Evolutionary conservation across 2,888 invertebrate genomes (phyloP).

Genomic region (Hyppa rectilinea): DNA sequence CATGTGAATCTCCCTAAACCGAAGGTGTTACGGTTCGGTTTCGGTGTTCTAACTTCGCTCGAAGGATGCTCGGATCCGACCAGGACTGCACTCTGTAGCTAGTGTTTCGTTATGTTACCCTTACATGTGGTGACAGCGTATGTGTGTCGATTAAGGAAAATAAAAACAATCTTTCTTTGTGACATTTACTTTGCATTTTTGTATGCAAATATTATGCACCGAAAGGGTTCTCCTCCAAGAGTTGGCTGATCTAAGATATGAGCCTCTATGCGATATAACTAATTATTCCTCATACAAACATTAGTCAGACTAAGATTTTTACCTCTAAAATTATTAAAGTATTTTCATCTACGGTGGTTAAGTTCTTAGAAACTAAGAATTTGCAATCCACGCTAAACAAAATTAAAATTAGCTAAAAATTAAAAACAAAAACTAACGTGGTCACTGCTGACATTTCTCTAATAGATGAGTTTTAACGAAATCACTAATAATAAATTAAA

Average conservation of each 20-base stretch:
- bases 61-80: slow-evolving; percentile 30
- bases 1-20: slow-evolving; percentile 12
- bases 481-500: too few relatives aligned
- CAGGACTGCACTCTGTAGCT: slow-evolving; percentile 18
- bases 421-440: not conserved
- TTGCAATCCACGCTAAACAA: not conserved
- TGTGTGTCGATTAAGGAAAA: slow-evolving; percentile 43
- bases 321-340: not conserved
- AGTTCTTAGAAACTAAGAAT: not conserved
- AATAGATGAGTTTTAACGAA: not conserved
- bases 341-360: not conserved
- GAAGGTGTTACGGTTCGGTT: slow-evolving; percentile 10
- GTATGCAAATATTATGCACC: not conserved
- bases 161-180: slow-evolving; percentile 14
- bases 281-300: not conserved
- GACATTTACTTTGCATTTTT: slow-evolving; percentile 6
- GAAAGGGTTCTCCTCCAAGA: slow-evolving; percentile 2
- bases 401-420: not conserved
- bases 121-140: slow-evolving; percentile 35
- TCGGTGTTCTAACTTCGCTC: slow-evolving; percentile 17
- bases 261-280: not conserved
- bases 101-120: slow-evolving; percentile 15
- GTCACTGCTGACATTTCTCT: not conserved
- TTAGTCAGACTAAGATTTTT: not conserved
- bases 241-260: not conserved